Base-by-base conservation (phyloP, 2,797 vertebrate species). In the Microctenopoma stevenorrisi region DNA sequence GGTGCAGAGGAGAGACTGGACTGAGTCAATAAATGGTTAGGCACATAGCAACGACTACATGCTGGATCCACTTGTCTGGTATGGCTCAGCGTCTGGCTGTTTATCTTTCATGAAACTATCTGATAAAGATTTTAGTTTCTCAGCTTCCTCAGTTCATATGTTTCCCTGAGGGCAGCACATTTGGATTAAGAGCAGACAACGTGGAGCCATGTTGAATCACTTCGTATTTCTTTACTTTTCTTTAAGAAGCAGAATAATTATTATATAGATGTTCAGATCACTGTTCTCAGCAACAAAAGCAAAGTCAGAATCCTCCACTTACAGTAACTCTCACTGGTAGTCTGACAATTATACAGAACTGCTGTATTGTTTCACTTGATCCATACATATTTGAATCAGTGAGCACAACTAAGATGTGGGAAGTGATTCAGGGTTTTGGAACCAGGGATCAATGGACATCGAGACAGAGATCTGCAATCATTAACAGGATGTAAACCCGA, bases 61-160 rank as follows among this genome's bases (percentile, higher is more conserved):
- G 76, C 79, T 59, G 75, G 66, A 59, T 61, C 57, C 69, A 75
- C 57, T 74, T 52, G 64, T 68, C 60, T 72, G 76, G 83, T 87
- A 59, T 76, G 76, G 83, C 90, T 85, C 26, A 11, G 85, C 85
- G 68, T 74, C 82, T 70, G 85, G 78, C 88, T 91, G 91, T 91
- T 94, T 94, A 91, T 94, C 90, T 89, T 92, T 90, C 90, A 89
- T 88, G 92, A 93, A 93, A 92, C 84, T 90, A 89, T 93, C 85
- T 89, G 91, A 92, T 93, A 93, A 94, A 92, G 68, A 81, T 59
- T 67, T 75, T 86, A 82, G 89, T 83, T 84, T 91, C 89, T 82
- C 74, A 53, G 79, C 75, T 89, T 81, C 74, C 66, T 76, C 87
- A 78, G 86, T 86, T 84, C 91, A 83, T 81, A 44, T 79, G 91